These are phyloP conservation scores for Acipenser ruthenus DNA, from an alignment of 2,797 vertebrate species.

Conservation along the genomic window DNA sequence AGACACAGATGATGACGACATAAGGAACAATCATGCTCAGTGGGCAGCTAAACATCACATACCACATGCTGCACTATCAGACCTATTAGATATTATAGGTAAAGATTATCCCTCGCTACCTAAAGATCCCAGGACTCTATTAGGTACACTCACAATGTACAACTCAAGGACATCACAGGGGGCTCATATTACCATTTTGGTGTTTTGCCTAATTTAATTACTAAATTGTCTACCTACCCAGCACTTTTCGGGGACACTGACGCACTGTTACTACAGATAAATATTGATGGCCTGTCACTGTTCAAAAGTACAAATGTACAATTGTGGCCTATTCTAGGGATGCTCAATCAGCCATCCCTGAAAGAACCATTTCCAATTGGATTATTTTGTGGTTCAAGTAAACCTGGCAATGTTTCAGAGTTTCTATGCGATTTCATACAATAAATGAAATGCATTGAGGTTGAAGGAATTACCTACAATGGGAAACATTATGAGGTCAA, in stretches of 20 bases:
- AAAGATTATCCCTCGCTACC: not conserved
- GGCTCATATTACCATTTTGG: conserved; percentile 2
- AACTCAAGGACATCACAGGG: not conserved
- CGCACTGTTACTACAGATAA: not conserved
- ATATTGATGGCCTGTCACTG: not conserved
- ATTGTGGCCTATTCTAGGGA: not conserved
- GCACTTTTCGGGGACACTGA: not conserved
- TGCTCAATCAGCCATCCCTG: not conserved
- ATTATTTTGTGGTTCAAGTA: not conserved
- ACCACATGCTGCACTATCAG: not conserved
- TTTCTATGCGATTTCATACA: not conserved
- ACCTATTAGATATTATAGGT: not conserved
- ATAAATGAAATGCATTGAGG: not conserved
- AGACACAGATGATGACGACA: not conserved
- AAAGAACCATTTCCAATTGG: not conserved
- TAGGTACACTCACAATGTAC: not conserved
- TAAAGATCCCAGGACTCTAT: not conserved
- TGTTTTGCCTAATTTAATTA: not conserved
- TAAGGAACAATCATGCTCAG: not conserved
- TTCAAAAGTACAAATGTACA: not conserved
- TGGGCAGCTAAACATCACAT: not conserved
- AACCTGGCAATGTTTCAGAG: not conserved
- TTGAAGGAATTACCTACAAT: not conserved
- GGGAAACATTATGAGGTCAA: not conserved
- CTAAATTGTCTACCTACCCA: too few species aligned